Conservation (phyloP, 2,113 vertebrate species). For the Xerus inauris region DNA sequence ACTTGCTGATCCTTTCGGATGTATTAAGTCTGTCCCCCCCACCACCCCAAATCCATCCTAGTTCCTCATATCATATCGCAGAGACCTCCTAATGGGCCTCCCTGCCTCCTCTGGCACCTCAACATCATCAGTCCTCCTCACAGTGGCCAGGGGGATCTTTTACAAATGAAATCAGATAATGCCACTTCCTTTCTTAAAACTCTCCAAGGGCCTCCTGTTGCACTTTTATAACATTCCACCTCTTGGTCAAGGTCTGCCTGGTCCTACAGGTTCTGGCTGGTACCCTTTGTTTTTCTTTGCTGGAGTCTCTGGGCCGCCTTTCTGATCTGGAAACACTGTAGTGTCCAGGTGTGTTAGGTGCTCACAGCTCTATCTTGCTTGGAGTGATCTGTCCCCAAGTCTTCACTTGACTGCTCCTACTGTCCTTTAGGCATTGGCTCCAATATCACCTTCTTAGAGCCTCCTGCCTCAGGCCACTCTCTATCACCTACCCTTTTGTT, state of each 20-base stretch:
- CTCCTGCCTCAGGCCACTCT: neutral
- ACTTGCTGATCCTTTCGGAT: neutral
- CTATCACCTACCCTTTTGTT: neutral
- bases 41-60: neutral
- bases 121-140: neutral
- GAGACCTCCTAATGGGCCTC: neutral
- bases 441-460: neutral
- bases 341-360: too few species aligned
- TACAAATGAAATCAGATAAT: neutral
- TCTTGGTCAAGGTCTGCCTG: neutral
- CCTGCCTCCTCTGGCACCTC: neutral
- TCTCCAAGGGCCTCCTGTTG: neutral
- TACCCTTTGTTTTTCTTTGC: neutral
- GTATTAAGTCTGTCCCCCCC: neutral
- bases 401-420: neutral
- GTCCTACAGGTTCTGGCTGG: neutral
- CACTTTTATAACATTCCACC: neutral
- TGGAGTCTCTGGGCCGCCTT: neutral
- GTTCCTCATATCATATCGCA: neutral
- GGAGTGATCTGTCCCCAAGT: neutral
- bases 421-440: neutral
- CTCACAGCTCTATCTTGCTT: neutral
- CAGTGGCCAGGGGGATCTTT: neutral
- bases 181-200: neutral
- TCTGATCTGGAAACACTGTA: neutral